Percentiles rank a stretch among this genome's conserved stretches.
Evolutionary conservation across 2,797 vertebrate genomes (phyloP).

Genomic region (Numenius phaeopus): DNA sequence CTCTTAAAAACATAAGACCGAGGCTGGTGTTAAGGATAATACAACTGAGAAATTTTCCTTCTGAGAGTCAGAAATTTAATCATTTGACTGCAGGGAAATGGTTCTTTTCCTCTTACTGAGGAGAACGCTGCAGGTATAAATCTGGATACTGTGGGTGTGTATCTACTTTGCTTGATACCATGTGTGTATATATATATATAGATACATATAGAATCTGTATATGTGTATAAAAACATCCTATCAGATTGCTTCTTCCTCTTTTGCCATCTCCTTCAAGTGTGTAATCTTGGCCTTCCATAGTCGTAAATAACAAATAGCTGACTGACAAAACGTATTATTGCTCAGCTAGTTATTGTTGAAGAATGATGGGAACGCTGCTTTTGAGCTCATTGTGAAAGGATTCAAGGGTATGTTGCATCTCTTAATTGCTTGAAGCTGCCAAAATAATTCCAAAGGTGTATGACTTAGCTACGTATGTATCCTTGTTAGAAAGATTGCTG

Average conservation of each 20-base stretch:
- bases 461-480: background rate
- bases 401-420: background rate
- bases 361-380: background rate
- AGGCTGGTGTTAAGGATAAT: background rate
- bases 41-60: background rate
- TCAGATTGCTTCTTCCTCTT: background rate
- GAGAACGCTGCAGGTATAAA: background rate
- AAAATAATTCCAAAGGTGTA: background rate
- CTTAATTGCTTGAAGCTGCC: background rate
- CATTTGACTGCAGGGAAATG: background rate
- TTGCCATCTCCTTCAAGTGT: background rate
- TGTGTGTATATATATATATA: background rate
- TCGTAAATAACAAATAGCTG: background rate
- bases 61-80: background rate
- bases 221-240: background rate
- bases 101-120: background rate
- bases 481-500: background rate
- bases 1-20: background rate
- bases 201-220: background rate
- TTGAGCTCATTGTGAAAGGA: background rate
- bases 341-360: background rate
- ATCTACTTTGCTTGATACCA: background rate
- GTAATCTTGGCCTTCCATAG: background rate
- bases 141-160: background rate
- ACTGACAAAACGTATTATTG: background rate